Evolutionary conservation across 2,113 vertebrate species (phyloP), one percentile per base, ranked within the genome.

Genomic region (Uropsilus gracilis): DNA sequence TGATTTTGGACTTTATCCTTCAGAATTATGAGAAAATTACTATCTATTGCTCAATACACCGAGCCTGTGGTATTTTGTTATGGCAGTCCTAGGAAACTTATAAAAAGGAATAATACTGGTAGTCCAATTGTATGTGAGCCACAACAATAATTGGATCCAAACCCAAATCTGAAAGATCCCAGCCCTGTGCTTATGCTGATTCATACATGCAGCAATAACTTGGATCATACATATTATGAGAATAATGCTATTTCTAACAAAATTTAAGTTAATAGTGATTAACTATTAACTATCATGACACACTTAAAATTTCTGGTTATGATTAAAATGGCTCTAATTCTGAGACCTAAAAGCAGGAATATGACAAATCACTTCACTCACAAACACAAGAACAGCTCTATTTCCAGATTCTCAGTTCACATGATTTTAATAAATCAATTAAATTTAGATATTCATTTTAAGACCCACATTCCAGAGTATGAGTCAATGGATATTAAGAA

Each of bases 401-500:
- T 75, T 85, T 90, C 85, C 77, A 71, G 24, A 26, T 89, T 39
- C 16, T 53, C 44, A 53, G 64, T 48, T 93, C 64, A 81, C 8
- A 57, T 20, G 34, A 86, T 61, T 93, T 89, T 28, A 81, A 59
- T 63, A 85, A 50, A n/a, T 75, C 30, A 63, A 73, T 88, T 81
- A 55, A 77, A 59, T 88, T 75, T 86, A 78, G 46, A n/a, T 75
- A 50, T 68, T 85, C 64, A 18, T 73, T 83, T 86, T 59, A 30
- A 80, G n/a, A 59, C 32, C 53, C 28, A 89, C 28, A 71, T 84
- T 90, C 80, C 53, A 75, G 53, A 94, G 55, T 86, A 55, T 48
- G 44, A 87, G 61, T 91, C 39, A 91, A 4, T 66, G 34, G 44
- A 34, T 68, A 39, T 71, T 75, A 75, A 75, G 63, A 34, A 44